These are phyloP conservation scores for Drosophila eohydei DNA, from an alignment of 2,888 invertebrate genomes.

Conservation along the genomic window DNA sequence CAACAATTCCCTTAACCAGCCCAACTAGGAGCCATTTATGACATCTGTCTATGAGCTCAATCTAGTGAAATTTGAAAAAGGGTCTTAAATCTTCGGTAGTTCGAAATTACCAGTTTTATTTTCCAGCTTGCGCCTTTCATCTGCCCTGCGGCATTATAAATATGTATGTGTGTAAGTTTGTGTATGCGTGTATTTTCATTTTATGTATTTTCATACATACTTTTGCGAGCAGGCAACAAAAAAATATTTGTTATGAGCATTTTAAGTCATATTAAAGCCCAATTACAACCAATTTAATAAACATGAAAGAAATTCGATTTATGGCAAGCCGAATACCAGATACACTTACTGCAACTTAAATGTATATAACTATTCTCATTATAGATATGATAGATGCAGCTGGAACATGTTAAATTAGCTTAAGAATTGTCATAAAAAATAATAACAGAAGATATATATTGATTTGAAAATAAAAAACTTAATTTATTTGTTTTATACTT, in stretches of 20 bases:
- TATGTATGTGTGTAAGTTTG: conserved; percentile 22
- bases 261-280: conserved; percentile 79
- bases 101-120: background rate
- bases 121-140: conserved; percentile 1
- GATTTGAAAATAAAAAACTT: too few species aligned
- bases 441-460: background rate
- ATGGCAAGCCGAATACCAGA: background rate
- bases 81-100: background rate
- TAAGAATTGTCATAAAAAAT: background rate
- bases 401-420: too few species aligned
- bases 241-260: conserved; percentile 75
- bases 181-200: conserved; percentile 61
- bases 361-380: background rate
- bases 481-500: too few species aligned
- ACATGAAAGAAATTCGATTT: background rate
- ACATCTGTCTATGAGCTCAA: background rate
- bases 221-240: background rate
- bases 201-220: conserved; percentile 3
- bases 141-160: conserved; percentile 40
- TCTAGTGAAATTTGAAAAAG: background rate
- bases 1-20: too few species aligned
- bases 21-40: background rate
- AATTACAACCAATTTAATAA: conserved; percentile 76
- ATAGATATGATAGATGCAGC: background rate
- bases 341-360: background rate